phyloP scores from a whole-genome alignment of 1,140 invertebrate genomes.

The Cylas formicarius region DNA sequence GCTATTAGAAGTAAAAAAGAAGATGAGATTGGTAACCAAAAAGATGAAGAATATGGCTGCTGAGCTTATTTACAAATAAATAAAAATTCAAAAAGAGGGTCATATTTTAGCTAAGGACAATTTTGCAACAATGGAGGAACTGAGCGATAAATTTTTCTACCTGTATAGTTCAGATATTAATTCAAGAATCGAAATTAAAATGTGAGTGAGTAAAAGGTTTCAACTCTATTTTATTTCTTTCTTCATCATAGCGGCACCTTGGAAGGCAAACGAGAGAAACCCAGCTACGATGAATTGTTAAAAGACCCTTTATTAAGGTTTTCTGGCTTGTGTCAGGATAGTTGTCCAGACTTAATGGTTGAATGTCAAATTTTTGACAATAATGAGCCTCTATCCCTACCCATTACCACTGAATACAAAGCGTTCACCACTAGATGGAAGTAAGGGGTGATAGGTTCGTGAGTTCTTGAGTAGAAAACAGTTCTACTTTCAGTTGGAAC shows the following conservation, averaged over 20 bases:
- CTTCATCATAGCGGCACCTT: conserved; percentile 74
- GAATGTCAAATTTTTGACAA: conserved; percentile 82
- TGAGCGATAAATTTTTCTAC: conserved; percentile 67
- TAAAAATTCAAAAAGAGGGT: too few relatives aligned
- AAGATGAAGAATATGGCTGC: too few relatives aligned
- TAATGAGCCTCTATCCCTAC: conserved; percentile 74
- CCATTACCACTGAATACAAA: conserved; percentile 89
- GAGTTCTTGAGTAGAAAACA: too few relatives aligned
- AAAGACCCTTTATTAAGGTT: conserved; percentile 85
- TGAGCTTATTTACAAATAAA: too few relatives aligned
- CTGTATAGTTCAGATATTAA: conserved; percentile 89
- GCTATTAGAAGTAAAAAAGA: too few relatives aligned
- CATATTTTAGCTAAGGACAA: conserved; percentile 1
- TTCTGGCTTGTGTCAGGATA: conserved; percentile 75
- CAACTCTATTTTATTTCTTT: conserved; percentile 15
- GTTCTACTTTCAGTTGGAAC: conserved; percentile 73
- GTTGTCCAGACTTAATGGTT: conserved; percentile 80
- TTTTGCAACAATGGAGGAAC: conserved; percentile 29
- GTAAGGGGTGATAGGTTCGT: conserved; percentile 48
- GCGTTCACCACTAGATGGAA: conserved; percentile 88
- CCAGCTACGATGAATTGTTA: conserved; percentile 81
- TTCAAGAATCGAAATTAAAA: conserved; percentile 83
- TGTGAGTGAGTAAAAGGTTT: conserved; percentile 56
- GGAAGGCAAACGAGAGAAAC: conserved; percentile 79
- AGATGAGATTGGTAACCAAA: too few relatives aligned